Evolutionary conservation across 2,113 vertebrate genomes (phyloP).

Genomic region (Lontra canadensis): DNA sequence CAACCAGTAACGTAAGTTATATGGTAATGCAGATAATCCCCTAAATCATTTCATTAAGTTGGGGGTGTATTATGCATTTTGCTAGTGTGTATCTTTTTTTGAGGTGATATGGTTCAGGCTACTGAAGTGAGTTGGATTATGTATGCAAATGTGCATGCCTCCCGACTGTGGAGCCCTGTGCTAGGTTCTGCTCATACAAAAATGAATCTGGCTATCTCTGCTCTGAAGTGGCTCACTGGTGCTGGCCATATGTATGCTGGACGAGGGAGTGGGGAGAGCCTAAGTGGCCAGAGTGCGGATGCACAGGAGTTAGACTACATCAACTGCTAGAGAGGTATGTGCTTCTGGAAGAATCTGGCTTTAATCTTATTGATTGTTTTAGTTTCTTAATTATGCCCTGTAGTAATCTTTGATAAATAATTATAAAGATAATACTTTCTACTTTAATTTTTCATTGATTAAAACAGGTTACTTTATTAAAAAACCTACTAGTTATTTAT

Average conservation of each 20-base stretch:
- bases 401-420: background rate
- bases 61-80: background rate
- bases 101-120: background rate
- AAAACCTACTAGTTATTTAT: background rate
- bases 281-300: background rate
- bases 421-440: background rate
- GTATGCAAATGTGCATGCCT: background rate
- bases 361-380: background rate
- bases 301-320: background rate
- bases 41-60: background rate
- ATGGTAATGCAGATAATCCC: background rate
- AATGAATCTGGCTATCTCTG: background rate
- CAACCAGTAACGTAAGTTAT: background rate
- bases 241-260: background rate
- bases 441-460: slow-evolving; percentile 43
- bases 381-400: background rate
- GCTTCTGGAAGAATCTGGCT: background rate
- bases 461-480: slow-evolving; percentile 18
- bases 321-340: background rate
- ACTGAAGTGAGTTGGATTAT: background rate
- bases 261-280: background rate
- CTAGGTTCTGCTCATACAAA: background rate
- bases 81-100: background rate
- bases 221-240: background rate
- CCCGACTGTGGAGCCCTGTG: background rate